Evolutionary conservation across 2,797 vertebrate species (phyloP).

Genomic region (Acestrorhynchus altus): DNA sequence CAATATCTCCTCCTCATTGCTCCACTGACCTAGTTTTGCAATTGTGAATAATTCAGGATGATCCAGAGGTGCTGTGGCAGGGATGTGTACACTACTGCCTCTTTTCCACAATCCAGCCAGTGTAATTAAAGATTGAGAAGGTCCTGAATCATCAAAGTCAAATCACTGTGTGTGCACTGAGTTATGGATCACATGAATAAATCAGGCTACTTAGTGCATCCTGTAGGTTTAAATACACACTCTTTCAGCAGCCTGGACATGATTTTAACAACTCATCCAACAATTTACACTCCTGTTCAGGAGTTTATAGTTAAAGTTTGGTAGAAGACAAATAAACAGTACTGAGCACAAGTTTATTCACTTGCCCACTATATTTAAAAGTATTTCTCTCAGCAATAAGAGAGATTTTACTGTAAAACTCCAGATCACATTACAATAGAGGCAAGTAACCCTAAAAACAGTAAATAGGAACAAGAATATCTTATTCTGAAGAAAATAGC

Average conservation of each 20-base stretch:
- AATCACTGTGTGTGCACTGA: conserved; percentile 30
- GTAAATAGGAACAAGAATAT: no score
- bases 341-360: no score
- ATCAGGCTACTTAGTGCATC: conserved; percentile 40
- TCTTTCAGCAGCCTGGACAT: conserved; percentile 3
- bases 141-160: conserved; percentile 51
- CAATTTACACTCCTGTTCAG: no score
- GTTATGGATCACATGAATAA: conserved; percentile 49
- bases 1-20: conserved; percentile 15
- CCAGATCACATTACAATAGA: no score
- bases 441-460: no score
- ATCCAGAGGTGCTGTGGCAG: conserved; percentile 44
- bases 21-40: conserved; percentile 51
- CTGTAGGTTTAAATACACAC: conserved; percentile 45
- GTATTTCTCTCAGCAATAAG: no score
- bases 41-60: conserved; percentile 45
- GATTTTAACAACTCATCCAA: conserved; percentile 23
- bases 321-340: no score
- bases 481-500: no score
- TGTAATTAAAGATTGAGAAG: conserved; percentile 53
- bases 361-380: no score
- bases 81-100: conserved; percentile 14
- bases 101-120: conserved; percentile 40
- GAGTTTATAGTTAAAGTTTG: no score
- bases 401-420: no score